Percentiles rank a stretch among this genome's conserved stretches.
phyloP scores from a whole-genome alignment of 2,113 vertebrate genomes.

The Pelvicachromis taeniatus region DNA sequence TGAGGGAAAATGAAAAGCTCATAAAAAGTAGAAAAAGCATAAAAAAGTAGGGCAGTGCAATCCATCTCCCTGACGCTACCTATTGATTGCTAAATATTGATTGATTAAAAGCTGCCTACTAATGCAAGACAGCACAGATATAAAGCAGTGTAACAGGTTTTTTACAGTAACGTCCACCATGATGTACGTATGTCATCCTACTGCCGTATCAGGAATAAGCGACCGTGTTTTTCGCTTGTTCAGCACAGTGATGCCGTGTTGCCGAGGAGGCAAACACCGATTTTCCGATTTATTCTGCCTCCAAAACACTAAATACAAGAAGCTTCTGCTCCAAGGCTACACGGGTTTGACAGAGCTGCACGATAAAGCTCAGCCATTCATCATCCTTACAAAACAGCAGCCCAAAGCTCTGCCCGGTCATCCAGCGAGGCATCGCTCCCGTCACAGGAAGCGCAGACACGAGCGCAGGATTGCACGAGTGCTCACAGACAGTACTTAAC shows the following conservation, averaged over 20 bases:
- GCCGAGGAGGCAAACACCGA: background rate
- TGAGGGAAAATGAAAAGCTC: background rate
- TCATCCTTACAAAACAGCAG: constrained; percentile 58
- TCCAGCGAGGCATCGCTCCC: constrained; percentile 4
- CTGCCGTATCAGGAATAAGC: background rate
- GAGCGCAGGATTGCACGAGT: background rate
- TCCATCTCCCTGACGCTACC: background rate
- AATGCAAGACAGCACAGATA: background rate
- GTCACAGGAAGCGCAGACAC: background rate
- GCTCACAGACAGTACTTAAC: background rate
- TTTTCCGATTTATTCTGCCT: background rate
- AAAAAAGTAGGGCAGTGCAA: background rate
- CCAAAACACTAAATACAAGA: background rate
- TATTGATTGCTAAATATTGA: background rate
- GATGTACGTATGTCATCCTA: background rate
- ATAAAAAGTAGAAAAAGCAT: background rate
- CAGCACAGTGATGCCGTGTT: background rate
- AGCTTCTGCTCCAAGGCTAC: constrained; percentile 28
- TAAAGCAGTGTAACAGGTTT: background rate
- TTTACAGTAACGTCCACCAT: background rate
- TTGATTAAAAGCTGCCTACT: background rate
- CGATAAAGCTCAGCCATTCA: constrained; percentile 50
- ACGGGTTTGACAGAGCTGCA: constrained; percentile 39
- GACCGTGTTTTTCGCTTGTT: background rate
- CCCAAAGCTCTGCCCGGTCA: constrained; percentile 10